Percentiles rank a stretch among this genome's conserved stretches.
Conservation (phyloP, 2,113 vertebrate species). For the Tetrao urogallus region DNA sequence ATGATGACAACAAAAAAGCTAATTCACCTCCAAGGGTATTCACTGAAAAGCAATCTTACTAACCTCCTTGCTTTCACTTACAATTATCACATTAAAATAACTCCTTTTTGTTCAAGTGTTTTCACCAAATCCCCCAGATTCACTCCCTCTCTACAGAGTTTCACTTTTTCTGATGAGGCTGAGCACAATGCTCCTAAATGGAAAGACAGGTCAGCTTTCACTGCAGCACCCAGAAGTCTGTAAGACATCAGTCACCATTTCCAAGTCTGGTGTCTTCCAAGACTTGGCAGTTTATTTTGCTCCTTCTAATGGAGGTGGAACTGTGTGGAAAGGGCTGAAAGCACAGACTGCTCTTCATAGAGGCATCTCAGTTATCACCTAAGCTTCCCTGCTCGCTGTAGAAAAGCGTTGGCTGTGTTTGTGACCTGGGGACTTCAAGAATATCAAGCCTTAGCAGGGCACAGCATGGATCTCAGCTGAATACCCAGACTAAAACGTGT, state of each 20-base stretch:
- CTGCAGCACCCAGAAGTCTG: not conserved
- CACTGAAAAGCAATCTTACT: not conserved
- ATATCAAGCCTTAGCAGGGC: not conserved
- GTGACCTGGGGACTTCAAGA: rapidly evolving
- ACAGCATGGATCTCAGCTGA: not conserved
- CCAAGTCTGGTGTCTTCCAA: not conserved
- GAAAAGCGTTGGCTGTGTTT: not conserved
- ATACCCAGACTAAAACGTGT: not conserved
- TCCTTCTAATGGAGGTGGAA: not conserved
- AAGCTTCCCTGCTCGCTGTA: not conserved
- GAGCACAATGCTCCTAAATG: not conserved
- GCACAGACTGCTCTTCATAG: not conserved
- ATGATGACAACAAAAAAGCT: not conserved
- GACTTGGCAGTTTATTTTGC: not conserved
- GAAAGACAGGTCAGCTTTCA: not conserved
- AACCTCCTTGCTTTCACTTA: not conserved
- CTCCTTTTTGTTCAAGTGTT: not conserved
- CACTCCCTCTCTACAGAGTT: not conserved
- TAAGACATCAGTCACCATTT: not conserved
- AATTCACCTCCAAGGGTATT: not conserved
- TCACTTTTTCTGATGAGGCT: not conserved
- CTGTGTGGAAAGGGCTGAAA: not conserved
- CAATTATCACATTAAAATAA: not conserved
- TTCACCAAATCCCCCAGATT: not conserved
- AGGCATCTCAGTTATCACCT: not conserved